phyloP scores from a whole-genome alignment of 2,888 invertebrate species.

The Cerastoderma edule region DNA sequence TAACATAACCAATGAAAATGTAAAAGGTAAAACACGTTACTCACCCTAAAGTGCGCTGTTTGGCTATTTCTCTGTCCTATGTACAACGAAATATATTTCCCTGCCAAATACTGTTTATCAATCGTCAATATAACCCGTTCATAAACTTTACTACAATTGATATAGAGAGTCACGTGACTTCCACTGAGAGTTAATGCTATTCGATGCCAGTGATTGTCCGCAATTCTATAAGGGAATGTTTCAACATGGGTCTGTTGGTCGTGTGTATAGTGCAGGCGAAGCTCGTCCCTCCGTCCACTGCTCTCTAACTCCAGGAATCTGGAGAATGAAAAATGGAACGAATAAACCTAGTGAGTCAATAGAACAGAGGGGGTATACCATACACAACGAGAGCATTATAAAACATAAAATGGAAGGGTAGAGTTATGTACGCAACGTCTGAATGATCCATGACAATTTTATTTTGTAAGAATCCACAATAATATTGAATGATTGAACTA shows the following conservation, averaged over 20 bases:
- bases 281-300: slow-evolving; percentile 93
- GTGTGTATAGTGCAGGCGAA: slow-evolving; percentile 80
- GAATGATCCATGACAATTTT: no score
- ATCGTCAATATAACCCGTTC: slow-evolving; percentile 89
- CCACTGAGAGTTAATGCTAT: slow-evolving; percentile 93
- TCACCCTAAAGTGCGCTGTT: slow-evolving; percentile 94
- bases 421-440: no score
- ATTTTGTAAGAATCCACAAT: no score
- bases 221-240: slow-evolving; percentile 93
- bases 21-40: no score
- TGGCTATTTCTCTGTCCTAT: slow-evolving; percentile 93
- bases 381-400: no score
- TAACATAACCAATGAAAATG: no score
- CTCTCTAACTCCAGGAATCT: slow-evolving; percentile 96
- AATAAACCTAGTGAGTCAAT: no score
- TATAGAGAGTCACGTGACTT: slow-evolving; percentile 90
- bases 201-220: slow-evolving; percentile 94
- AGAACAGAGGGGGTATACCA: no score
- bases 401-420: no score
- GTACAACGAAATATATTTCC: slow-evolving; percentile 87
- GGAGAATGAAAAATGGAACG: slow-evolving; percentile 80
- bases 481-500: no score
- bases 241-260: slow-evolving; percentile 86
- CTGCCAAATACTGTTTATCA: slow-evolving; percentile 87
- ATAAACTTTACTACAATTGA: slow-evolving; percentile 94